phyloP scores from a whole-genome alignment of 92 coral and sea anemone species.

The Anthopleura xanthogrammica region DNA sequence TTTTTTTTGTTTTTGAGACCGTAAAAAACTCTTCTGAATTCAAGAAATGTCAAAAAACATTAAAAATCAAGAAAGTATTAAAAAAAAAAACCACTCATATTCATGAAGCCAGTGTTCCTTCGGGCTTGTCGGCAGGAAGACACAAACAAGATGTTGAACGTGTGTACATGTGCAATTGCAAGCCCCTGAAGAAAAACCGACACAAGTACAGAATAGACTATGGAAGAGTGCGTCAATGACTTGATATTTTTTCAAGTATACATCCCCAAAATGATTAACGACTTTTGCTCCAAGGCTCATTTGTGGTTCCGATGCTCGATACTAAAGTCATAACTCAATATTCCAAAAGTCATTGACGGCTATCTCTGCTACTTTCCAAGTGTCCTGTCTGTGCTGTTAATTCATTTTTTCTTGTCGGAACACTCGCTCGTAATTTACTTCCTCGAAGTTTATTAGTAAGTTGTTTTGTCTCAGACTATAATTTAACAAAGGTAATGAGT shows the following conservation, averaged over 20 bases:
- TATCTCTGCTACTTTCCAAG: neutral
- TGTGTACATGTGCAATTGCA: too few species aligned
- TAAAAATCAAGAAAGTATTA: too few species aligned
- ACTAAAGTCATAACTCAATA: neutral
- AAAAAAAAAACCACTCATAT: too few species aligned
- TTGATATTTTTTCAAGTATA: neutral
- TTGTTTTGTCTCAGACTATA: neutral
- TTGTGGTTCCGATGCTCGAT: neutral
- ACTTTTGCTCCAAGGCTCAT: neutral
- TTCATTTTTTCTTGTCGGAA: neutral
- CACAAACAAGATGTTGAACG: too few species aligned
- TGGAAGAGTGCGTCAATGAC: too few species aligned
- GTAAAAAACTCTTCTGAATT: too few species aligned
- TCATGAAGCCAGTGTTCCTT: too few species aligned
- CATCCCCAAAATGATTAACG: neutral
- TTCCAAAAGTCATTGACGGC: neutral
- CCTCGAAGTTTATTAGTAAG: neutral
- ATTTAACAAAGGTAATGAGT: conserved; percentile 7
- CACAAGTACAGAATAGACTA: too few species aligned
- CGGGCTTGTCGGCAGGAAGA: too few species aligned
- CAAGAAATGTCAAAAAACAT: too few species aligned
- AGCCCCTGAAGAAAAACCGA: too few species aligned
- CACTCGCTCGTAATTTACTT: neutral
- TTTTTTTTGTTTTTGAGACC: too few species aligned
- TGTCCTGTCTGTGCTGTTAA: neutral